Conservation (phyloP, 1,140 invertebrate species). For the Bombus picipes region DNA sequence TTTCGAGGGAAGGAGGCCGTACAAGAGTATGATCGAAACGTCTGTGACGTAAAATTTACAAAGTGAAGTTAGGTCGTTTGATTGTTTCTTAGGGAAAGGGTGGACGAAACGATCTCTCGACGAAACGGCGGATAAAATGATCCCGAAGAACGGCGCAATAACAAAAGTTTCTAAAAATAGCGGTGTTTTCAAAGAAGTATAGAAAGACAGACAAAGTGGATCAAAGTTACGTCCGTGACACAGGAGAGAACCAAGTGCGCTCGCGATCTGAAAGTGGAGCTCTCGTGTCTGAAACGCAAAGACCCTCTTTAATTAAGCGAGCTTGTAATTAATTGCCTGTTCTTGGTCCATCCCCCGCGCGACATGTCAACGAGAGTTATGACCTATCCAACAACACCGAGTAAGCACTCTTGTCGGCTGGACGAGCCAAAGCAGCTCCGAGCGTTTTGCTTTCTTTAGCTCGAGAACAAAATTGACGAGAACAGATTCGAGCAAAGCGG, state of each 20-base stretch:
- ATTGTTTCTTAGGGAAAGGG: too few relatives aligned
- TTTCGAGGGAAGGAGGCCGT: too few relatives aligned
- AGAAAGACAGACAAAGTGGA: background rate
- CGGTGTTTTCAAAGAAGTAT: background rate
- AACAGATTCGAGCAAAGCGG: too few relatives aligned
- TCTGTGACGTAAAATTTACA: too few relatives aligned
- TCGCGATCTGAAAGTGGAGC: constrained; percentile 35
- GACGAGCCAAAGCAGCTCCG: background rate
- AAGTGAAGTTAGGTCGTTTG: too few relatives aligned
- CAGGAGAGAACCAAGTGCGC: constrained; percentile 15
- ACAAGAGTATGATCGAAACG: too few relatives aligned
- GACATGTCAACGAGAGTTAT: constrained; percentile 44
- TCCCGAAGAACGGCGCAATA: background rate
- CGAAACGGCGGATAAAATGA: background rate
- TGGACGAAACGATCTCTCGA: too few relatives aligned
- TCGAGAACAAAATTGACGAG: background rate
- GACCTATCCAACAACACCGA: constrained; percentile 39
- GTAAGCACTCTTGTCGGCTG: background rate
- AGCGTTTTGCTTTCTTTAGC: background rate
- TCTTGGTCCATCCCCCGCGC: constrained; percentile 49
- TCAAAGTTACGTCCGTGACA: constrained; percentile 27
- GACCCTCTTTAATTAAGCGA: constrained; percentile 61
- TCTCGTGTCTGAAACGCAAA: constrained; percentile 45
- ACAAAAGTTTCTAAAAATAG: background rate
- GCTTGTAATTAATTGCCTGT: constrained; percentile 65